Evolutionary conservation across 2,113 vertebrate genomes (phyloP).

Genomic region (Eretmochelys imbricata): DNA sequence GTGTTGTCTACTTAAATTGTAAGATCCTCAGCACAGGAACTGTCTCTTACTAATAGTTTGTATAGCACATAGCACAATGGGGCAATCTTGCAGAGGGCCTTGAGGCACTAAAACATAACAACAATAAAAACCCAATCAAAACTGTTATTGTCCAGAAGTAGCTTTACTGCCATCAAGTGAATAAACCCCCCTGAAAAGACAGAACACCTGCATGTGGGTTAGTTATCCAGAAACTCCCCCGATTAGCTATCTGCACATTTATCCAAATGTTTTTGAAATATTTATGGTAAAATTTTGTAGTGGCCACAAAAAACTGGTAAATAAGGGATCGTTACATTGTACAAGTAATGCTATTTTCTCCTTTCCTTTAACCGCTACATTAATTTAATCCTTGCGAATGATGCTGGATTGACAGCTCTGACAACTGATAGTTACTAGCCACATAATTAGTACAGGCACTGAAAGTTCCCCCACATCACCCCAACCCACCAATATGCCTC

Average conservation of each 20-base stretch:
- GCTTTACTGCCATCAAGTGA: slow-evolving; percentile 41
- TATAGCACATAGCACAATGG: slow-evolving; percentile 40
- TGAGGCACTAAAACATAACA: slow-evolving; percentile 44
- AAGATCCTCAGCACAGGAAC: not conserved
- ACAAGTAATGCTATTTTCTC: slow-evolving; percentile 1
- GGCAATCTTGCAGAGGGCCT: slow-evolving; percentile 50
- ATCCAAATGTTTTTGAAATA: not conserved
- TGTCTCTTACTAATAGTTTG: not conserved
- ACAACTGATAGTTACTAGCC: not conserved
- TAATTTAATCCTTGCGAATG: slow-evolving; percentile 10
- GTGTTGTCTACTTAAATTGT: slow-evolving; percentile 31
- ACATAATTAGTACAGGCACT: not conserved
- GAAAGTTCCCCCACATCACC: not conserved
- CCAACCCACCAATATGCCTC: not conserved
- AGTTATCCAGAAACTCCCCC: not conserved
- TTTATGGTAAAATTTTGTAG: not conserved
- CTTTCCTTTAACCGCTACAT: slow-evolving; percentile 9
- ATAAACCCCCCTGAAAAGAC: slow-evolving; percentile 14
- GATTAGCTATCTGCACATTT: not conserved
- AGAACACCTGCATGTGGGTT: slow-evolving; percentile 2
- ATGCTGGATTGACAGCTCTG: not conserved
- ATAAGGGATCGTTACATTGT: not conserved
- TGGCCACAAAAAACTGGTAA: not conserved
- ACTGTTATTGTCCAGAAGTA: slow-evolving; percentile 46
- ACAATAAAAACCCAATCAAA: slow-evolving; percentile 57